Base-by-base conservation (phyloP, 35 echinoderm and acorn worm genomes). In the Patiria miniata region DNA sequence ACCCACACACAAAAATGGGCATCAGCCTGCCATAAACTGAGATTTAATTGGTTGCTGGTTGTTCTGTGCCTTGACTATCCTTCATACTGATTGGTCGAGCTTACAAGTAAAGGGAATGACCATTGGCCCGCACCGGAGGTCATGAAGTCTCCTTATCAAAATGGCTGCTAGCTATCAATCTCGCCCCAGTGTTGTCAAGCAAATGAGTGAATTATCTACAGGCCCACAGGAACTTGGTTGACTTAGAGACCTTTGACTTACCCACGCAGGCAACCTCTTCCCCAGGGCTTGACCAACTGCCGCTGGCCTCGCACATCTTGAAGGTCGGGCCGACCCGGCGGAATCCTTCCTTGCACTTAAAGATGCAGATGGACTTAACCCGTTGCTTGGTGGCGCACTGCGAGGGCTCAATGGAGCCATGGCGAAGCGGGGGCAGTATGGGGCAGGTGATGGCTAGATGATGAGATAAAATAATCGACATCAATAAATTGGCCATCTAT, bases 241-340 rank as follows among this genome's bases (percentile, higher is more conserved):
- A 47, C 4, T 4, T 47, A 6, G 42, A 47, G 42, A 47, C 42
- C n/a, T n/a, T 47, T 12, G 12, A 26, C 65, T 73, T 73, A 73
- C 65, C 65, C 26, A 73, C 65, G 29, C 65, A 73, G 26, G 65
- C 65, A 16, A 73, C 65, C n/a, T 73, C 26, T 73, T 73, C 65
- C 26, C 34, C 65, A 47, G 42, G 4, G 7, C 26, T 2, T 12
- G 65, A 73, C 65, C 65, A 73, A 16, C 34, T 73, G 23, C 65
- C 65, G 29, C 23, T 30, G 65, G 65, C 34, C 65, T 73, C 0
- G 26, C 65, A 73, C 65, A 0, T 26, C 34, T 73, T 73, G 65
- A 36, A 12, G 19, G 34, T 26, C 14, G 65, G 65, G 3, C 65
- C 65, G 1, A 14, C 19, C 15, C 21, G 65, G 21, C 26, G 21